phyloP scores from a whole-genome alignment of 2,113 vertebrate genomes.

The Coturnix japonica region DNA sequence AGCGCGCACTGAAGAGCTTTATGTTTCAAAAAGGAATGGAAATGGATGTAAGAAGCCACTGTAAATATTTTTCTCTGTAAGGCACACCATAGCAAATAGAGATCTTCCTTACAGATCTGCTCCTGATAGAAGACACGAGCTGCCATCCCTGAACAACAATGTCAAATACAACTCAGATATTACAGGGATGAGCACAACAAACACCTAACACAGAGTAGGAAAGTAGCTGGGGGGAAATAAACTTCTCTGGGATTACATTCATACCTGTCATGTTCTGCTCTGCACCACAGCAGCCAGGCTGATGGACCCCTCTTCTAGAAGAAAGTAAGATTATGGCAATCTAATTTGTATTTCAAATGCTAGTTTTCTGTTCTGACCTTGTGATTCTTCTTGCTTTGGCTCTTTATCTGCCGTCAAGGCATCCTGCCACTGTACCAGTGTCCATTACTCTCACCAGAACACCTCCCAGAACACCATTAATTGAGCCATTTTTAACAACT shows the following conservation, averaged over 20 bases:
- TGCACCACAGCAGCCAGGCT: neutral
- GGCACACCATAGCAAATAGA: conserved; percentile 22
- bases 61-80: conserved; percentile 11
- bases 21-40: neutral
- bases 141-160: neutral
- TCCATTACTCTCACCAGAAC: neutral
- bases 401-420: neutral
- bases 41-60: neutral
- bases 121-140: neutral
- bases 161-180: conserved; percentile 1
- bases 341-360: neutral
- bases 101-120: conserved; percentile 5
- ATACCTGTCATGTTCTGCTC: neutral
- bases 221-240: neutral
- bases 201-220: neutral
- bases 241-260: neutral
- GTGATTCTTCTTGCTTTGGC: neutral
- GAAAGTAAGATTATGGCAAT: neutral
- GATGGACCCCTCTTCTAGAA: neutral
- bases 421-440: neutral
- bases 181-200: neutral
- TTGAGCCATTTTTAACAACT: neutral
- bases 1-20: neutral
- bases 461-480: neutral
- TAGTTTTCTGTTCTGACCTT: conserved; percentile 4